Percentiles rank a stretch among this genome's conserved stretches.
phyloP scores from a whole-genome alignment of 2,888 invertebrate species.

The Caenorhabditis uteleia region DNA sequence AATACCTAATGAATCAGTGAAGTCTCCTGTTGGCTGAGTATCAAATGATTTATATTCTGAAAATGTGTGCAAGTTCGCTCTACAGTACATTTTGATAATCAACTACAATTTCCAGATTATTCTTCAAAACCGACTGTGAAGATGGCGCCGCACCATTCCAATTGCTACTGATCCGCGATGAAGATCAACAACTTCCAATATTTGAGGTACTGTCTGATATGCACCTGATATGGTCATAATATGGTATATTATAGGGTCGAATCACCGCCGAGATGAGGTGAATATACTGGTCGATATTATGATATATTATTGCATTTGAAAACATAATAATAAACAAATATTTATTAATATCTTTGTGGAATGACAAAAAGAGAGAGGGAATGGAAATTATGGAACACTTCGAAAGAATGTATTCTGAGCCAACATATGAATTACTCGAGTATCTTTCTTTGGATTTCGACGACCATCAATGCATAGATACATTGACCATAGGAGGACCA shows the following conservation, averaged over 20 bases:
- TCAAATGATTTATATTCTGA: too few relatives aligned
- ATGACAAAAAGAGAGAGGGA: neutral
- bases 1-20: too few relatives aligned
- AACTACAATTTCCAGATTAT: conserved; percentile 42
- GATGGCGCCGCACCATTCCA: conserved; percentile 57
- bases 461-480: conserved; percentile 55
- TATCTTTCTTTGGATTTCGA: conserved; percentile 49
- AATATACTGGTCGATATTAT: neutral
- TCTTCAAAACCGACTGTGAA: conserved; percentile 58
- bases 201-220: conserved; percentile 36
- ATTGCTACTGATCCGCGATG: conserved; percentile 49
- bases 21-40: too few relatives aligned
- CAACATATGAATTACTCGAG: conserved; percentile 58
- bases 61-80: too few relatives aligned
- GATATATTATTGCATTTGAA: neutral
- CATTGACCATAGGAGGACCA: conserved; percentile 58
- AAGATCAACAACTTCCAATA: conserved; percentile 45
- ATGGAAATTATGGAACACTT: conserved; percentile 25
- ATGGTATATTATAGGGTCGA: conserved; percentile 18
- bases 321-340: neutral
- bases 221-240: neutral
- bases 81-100: neutral
- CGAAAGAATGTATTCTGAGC: conserved; percentile 54
- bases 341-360: neutral
- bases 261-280: conserved; percentile 28